A percentile compares a stretch with the other conserved stretches of the same genome.
Conservation (phyloP, 2,888 invertebrate genomes). For the Xiphydria camelus region DNA sequence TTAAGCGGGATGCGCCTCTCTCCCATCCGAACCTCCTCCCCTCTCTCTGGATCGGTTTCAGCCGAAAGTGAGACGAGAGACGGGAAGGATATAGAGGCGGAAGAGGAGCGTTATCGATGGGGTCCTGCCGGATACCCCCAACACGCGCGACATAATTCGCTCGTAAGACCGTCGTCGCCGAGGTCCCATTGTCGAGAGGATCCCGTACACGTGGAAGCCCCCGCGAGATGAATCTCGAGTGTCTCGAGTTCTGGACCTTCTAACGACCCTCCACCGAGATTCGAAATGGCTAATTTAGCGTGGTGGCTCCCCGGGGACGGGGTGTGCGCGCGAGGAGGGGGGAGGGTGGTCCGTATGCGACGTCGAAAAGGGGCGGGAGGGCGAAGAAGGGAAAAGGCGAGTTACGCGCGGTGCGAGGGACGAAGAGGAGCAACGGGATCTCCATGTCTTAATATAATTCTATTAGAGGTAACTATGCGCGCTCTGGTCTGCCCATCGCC, state of each 20-base stretch:
- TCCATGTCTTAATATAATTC: constrained; percentile 56
- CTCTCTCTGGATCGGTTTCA: too few species aligned
- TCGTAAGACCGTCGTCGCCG: too few species aligned
- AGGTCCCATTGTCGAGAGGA: too few species aligned
- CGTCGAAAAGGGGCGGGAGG: constrained; percentile 54
- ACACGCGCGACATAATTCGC: too few species aligned
- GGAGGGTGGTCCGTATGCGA: constrained; percentile 48
- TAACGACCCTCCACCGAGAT: constrained; percentile 45
- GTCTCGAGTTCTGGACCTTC: constrained; percentile 14
- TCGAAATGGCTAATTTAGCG: constrained; percentile 57
- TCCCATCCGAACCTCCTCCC: too few species aligned
- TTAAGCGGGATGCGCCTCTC: too few species aligned
- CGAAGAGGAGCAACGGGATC: constrained; percentile 32
- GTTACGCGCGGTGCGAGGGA: constrained; percentile 30
- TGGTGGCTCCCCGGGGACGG: constrained; percentile 49
- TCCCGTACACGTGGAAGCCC: too few species aligned
- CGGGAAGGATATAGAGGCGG: too few species aligned
- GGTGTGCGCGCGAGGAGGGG: constrained; percentile 56
- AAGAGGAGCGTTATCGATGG: too few species aligned
- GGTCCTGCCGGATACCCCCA: too few species aligned
- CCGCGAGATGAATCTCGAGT: background rate
- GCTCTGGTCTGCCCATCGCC: constrained; percentile 47
- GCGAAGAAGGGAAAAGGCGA: constrained; percentile 21
- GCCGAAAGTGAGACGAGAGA: too few species aligned
- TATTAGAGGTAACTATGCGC: constrained; percentile 56